Evolutionary conservation across 2,113 vertebrate species (phyloP).

Genomic region (Chloebia gouldiae): DNA sequence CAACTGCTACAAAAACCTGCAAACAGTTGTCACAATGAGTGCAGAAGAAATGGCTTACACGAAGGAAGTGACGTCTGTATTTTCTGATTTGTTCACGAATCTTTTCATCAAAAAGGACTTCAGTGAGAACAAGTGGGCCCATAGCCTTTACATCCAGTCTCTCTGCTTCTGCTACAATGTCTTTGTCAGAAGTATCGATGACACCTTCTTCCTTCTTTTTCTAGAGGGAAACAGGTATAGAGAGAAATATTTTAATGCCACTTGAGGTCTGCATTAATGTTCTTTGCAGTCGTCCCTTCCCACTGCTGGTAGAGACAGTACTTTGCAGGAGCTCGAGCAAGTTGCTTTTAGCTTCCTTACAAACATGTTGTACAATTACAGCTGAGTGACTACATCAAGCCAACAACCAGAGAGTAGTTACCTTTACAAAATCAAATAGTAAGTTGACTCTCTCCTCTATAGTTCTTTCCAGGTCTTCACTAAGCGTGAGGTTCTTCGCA

Average conservation of each 20-base stretch:
- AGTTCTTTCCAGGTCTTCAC: slow-evolving; percentile 92
- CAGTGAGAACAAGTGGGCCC: slow-evolving; percentile 95
- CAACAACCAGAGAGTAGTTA: background rate
- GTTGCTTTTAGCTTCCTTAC: background rate
- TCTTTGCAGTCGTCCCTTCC: too few relatives aligned
- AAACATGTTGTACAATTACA: background rate
- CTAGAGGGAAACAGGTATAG: slow-evolving; percentile 53
- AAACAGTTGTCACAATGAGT: rapidly evolving
- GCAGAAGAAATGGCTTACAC: slow-evolving; percentile 72
- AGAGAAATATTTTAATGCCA: background rate
- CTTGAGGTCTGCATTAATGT: rapidly evolving
- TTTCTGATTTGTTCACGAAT: slow-evolving; percentile 97
- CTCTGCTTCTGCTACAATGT: slow-evolving; percentile 95
- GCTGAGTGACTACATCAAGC: background rate
- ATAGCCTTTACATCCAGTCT: slow-evolving; percentile 95
- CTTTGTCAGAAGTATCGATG: slow-evolving; percentile 90
- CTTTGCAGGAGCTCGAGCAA: background rate
- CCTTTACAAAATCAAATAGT: slow-evolving; percentile 97
- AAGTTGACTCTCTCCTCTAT: slow-evolving; percentile 94
- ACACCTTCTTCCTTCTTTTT: slow-evolving; percentile 91
- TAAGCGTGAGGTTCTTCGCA: slow-evolving; percentile 93
- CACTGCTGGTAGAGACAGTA: rapidly evolving
- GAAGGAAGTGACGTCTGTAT: slow-evolving; percentile 94
- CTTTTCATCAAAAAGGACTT: slow-evolving; percentile 94
- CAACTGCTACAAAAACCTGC: background rate